Evolutionary conservation across 1,140 invertebrate species (phyloP).

Genomic region (Mesaphorura yosii): DNA sequence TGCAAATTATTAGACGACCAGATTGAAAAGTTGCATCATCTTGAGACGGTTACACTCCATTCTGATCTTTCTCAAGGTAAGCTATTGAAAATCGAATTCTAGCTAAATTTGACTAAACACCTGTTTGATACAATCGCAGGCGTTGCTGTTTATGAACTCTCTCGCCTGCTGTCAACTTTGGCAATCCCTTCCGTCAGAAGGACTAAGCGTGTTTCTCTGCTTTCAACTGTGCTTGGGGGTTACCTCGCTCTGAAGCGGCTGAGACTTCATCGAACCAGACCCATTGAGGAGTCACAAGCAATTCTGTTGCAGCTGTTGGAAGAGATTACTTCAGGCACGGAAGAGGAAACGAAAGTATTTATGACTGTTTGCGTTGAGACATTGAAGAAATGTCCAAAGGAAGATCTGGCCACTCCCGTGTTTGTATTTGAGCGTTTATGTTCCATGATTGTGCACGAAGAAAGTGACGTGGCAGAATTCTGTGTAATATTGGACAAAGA

Average conservation of each 20-base stretch:
- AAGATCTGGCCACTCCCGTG: constrained; percentile 89
- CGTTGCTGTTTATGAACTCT: constrained; percentile 28
- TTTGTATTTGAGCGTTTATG: constrained; percentile 95
- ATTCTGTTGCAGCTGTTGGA: constrained; percentile 86
- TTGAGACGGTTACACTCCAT: constrained; percentile 82
- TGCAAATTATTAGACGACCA: constrained; percentile 75
- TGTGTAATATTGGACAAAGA: constrained; percentile 94
- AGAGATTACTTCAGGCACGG: constrained; percentile 91
- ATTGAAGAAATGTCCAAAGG: constrained; percentile 78
- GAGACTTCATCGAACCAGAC: constrained; percentile 83
- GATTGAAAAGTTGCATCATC: constrained; percentile 68
- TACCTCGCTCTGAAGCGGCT: constrained; percentile 81
- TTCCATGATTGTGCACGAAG: constrained; percentile 94
- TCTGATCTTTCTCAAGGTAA: constrained; percentile 81
- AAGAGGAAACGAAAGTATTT: constrained; percentile 90
- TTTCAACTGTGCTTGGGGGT: constrained; percentile 81
- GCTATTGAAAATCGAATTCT: constrained; percentile 3
- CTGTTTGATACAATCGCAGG: too few relatives aligned
- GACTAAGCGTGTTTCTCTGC: constrained; percentile 41
- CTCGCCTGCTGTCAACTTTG: constrained; percentile 35
- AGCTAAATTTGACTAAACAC: not conserved
- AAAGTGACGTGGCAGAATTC: constrained; percentile 93
- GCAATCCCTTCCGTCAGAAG: constrained; percentile 66
- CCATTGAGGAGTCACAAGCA: constrained; percentile 94
- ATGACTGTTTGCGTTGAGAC: constrained; percentile 96